phyloP scores from a whole-genome alignment of 1,140 invertebrate genomes.

The Cyclargus thomasi region DNA sequence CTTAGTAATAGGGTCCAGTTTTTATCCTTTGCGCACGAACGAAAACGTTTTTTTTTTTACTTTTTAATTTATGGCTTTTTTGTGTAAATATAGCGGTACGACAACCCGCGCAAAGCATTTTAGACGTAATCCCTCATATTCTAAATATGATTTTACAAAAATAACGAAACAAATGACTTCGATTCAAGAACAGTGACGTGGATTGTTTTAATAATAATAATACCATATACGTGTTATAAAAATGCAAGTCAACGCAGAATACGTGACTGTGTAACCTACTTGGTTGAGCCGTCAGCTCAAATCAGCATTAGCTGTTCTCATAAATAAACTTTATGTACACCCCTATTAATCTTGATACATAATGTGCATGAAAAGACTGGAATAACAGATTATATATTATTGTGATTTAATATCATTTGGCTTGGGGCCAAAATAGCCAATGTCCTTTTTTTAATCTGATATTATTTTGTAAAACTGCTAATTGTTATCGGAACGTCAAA shows the following conservation, averaged over 20 bases:
- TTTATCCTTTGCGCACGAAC: too few species aligned
- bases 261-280: background rate
- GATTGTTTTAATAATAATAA: background rate
- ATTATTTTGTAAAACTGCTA: too few species aligned
- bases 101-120: background rate
- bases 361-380: too few species aligned
- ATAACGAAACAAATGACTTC: background rate
- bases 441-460: too few species aligned
- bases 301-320: background rate
- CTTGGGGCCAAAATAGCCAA: too few species aligned
- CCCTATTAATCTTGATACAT: background rate
- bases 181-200: background rate
- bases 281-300: background rate
- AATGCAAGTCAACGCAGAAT: background rate
- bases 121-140: background rate
- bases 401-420: too few species aligned
- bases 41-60: too few species aligned
- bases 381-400: too few species aligned
- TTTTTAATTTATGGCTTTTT: too few species aligned
- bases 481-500: too few species aligned
- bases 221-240: background rate
- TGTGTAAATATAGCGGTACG: too few species aligned
- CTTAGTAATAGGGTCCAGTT: too few species aligned
- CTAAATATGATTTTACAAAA: background rate
- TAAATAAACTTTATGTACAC: background rate